Conservation (phyloP, 2,113 vertebrate species). For the Rhodinocichla rosea region DNA sequence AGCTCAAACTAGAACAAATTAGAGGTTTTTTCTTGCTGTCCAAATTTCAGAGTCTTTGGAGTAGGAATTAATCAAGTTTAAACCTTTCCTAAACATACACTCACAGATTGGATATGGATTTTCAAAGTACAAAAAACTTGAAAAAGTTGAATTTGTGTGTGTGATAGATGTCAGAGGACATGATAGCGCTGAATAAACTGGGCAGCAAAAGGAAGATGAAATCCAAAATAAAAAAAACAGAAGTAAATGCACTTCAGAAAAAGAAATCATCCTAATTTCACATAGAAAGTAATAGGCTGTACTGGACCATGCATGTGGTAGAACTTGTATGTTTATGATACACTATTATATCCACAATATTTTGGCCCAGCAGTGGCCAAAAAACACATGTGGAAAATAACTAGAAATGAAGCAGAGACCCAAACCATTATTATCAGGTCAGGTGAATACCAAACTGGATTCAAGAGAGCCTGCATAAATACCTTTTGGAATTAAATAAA, state of each 20-base stretch:
- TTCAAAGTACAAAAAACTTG: neutral
- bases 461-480: neutral
- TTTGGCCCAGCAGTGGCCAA: neutral
- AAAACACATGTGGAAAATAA: neutral
- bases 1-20: neutral
- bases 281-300: neutral
- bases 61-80: neutral
- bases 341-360: neutral
- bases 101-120: neutral
- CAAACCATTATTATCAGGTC: neutral
- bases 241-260: neutral
- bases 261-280: neutral
- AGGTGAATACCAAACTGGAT: neutral
- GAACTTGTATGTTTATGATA: too few species aligned
- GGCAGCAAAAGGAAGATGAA: neutral
- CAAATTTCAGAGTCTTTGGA: neutral
- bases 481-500: neutral
- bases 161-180: too few species aligned
- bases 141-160: neutral
- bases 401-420: neutral
- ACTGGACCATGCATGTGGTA: neutral
- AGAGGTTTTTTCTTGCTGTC: neutral
- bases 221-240: neutral
- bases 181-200: neutral
- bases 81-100: neutral